Conservation (phyloP, 2,797 vertebrate species). For the Orientallactaga sibirica region DNA sequence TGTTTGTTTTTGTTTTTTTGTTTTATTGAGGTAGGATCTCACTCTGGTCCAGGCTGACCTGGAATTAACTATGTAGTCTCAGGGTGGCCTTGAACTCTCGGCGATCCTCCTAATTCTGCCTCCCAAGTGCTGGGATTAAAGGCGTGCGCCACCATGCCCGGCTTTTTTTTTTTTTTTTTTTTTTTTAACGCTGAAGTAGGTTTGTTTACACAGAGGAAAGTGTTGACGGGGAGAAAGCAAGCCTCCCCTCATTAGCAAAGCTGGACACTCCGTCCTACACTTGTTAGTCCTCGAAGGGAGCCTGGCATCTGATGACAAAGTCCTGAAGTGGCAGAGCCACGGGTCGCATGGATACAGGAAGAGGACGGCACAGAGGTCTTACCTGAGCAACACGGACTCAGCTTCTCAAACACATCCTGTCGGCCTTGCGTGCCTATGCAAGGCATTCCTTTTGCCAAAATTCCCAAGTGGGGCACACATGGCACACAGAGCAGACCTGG, state of each 20-base stretch:
- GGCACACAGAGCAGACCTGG: background rate
- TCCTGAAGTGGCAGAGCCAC: background rate
- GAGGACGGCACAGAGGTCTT: background rate
- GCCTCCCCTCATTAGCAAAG: background rate
- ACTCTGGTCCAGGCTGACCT: too few species aligned
- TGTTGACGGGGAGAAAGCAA: background rate
- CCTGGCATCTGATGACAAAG: background rate
- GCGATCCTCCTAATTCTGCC: too few species aligned
- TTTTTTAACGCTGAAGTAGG: too few species aligned
- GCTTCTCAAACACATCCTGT: background rate
- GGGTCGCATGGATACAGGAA: background rate
- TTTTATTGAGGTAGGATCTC: too few species aligned
- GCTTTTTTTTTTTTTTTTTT: too few species aligned
- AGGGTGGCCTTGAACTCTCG: too few species aligned
- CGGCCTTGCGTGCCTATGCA: background rate
- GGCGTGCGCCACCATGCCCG: too few species aligned
- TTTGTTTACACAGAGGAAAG: background rate
- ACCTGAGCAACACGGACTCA: background rate
- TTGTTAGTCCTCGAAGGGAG: background rate
- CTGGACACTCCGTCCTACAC: background rate
- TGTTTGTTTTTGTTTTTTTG: too few species aligned
- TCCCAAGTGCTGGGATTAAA: too few species aligned
- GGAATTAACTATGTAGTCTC: too few species aligned
- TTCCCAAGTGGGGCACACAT: background rate
- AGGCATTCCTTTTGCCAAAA: background rate